phyloP scores from a whole-genome alignment of 1,140 invertebrate species.

The Kradibia gibbosae region DNA sequence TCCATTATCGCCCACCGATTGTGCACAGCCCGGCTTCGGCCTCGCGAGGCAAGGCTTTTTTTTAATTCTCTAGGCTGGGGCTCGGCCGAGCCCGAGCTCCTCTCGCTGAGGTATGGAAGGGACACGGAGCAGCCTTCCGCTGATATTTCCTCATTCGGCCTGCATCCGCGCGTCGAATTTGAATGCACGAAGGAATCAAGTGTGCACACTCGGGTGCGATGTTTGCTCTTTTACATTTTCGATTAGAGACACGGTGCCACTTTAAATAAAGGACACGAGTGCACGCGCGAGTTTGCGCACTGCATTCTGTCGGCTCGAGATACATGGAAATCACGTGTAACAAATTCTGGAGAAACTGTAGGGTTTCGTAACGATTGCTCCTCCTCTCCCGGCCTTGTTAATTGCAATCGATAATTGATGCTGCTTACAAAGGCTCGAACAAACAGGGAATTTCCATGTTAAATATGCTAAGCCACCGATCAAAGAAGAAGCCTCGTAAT shows the following conservation, averaged over 20 bases:
- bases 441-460: neutral
- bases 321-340: neutral
- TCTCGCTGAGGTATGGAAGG: neutral
- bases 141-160: neutral
- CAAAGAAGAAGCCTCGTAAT: constrained; percentile 36
- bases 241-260: neutral
- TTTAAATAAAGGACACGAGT: neutral
- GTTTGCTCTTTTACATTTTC: neutral
- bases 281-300: neutral
- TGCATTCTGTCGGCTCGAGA: neutral
- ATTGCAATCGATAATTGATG: neutral
- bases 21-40: neutral
- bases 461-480: constrained; percentile 16
- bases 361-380: neutral
- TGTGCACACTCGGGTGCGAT: neutral
- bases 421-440: neutral
- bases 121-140: neutral
- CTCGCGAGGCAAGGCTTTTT: neutral
- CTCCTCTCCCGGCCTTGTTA: too few relatives aligned
- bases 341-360: too few relatives aligned
- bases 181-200: neutral
- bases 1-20: constrained; percentile 21
- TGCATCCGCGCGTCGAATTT: neutral
- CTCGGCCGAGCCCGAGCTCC: neutral
- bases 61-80: neutral